Evolutionary conservation across 23 tunicate genomes (phyloP).

Genomic region (Trididemnum clinides): DNA sequence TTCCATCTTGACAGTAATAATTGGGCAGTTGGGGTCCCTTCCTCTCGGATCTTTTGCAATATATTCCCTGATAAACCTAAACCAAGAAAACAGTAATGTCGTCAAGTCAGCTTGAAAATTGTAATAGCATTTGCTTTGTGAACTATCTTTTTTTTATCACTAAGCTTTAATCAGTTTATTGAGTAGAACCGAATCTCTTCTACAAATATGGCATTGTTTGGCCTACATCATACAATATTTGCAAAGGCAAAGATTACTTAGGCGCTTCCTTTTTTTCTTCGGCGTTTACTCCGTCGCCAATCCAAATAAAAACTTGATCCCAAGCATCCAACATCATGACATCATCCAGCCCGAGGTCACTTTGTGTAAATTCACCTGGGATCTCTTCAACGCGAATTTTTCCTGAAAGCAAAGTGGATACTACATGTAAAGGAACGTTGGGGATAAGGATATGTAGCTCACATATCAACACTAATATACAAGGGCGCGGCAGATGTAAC

Average conservation of each 20-base stretch:
- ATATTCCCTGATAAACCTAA: constrained; percentile 72
- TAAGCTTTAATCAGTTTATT: neutral
- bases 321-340: constrained; percentile 99
- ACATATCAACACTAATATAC: too few relatives aligned
- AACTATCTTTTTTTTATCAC: neutral
- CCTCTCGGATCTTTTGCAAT: constrained; percentile 77
- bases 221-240: too few relatives aligned
- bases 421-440: too few relatives aligned
- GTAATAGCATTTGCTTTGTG: too few relatives aligned
- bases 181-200: too few relatives aligned
- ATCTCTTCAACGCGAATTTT: constrained; percentile 83
- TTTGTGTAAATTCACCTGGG: constrained; percentile 93
- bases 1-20: constrained; percentile 62
- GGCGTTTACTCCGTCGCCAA: constrained; percentile 89
- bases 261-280: constrained; percentile 85
- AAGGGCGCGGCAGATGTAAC: too few relatives aligned
- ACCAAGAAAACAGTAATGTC: too few relatives aligned
- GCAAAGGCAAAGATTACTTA: constrained; percentile 52
- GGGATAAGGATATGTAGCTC: too few relatives aligned
- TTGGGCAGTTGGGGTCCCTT: constrained; percentile 47
- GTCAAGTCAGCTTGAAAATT: too few relatives aligned
- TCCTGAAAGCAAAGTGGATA: too few relatives aligned
- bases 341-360: constrained; percentile 88
- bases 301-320: constrained; percentile 89
- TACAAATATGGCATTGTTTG: too few relatives aligned